Percentiles rank a stretch among this genome's conserved stretches.
Conservation (phyloP, 2,888 invertebrate genomes). For the Heliconius cydno region DNA sequence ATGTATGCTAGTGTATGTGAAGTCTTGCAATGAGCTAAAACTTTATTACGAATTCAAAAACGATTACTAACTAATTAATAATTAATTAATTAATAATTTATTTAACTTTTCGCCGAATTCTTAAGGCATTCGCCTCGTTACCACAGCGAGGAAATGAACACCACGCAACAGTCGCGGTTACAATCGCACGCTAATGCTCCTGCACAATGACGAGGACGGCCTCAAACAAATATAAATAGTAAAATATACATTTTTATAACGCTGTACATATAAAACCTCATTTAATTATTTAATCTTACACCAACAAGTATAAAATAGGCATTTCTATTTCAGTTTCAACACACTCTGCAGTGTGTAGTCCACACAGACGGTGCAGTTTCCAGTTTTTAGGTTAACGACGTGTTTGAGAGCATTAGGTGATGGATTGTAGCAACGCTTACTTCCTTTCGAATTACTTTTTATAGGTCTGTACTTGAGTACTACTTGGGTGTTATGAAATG, state of each 20-base stretch:
- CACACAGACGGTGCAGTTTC: slow-evolving; percentile 1
- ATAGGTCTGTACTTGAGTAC: neutral
- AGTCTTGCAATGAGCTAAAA: no score
- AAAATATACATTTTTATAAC: neutral
- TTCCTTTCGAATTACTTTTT: slow-evolving; percentile 27
- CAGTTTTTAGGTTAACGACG: slow-evolving; percentile 43
- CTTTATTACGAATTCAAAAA: no score
- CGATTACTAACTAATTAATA: no score
- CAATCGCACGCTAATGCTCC: neutral
- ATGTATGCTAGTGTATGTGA: no score
- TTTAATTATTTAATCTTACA: neutral
- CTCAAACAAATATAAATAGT: neutral
- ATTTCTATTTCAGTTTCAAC: slow-evolving; percentile 26
- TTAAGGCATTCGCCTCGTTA: neutral
- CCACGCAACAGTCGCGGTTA: neutral
- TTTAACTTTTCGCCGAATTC: no score
- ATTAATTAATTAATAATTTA: no score
- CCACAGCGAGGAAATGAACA: neutral
- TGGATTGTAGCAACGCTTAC: slow-evolving; percentile 29
- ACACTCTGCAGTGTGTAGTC: neutral
- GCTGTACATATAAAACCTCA: neutral
- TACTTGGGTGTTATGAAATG: neutral
- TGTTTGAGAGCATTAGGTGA: slow-evolving; percentile 34
- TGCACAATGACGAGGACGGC: neutral
- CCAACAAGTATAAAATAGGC: neutral